These are phyloP conservation scores for Chaetodon trifasciatus DNA, from an alignment of 2,797 vertebrate genomes.

Conservation along the genomic window DNA sequence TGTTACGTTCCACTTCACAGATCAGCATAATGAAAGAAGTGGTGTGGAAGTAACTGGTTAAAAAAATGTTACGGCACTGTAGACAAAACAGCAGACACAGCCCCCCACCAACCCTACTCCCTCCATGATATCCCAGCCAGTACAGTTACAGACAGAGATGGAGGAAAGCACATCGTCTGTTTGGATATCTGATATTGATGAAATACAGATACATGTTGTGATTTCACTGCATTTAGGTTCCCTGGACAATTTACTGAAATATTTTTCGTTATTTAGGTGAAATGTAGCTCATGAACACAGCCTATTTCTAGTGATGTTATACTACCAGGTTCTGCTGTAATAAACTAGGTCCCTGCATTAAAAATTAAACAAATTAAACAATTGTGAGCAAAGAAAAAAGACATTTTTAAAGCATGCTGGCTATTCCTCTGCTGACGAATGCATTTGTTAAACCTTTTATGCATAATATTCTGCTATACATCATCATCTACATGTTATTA, in stretches of 20 bases:
- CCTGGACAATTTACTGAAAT: neutral
- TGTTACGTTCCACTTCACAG: constrained; percentile 80
- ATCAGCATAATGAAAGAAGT: constrained; percentile 81
- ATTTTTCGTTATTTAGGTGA: neutral
- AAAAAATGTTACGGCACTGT: constrained; percentile 64
- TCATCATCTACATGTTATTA: neutral
- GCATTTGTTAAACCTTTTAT: constrained; percentile 3
- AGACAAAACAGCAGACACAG: constrained; percentile 65
- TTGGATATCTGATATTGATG: neutral
- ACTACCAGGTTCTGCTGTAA: constrained; percentile 7
- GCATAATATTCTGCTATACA: neutral
- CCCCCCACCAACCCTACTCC: constrained; percentile 19
- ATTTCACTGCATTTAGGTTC: neutral
- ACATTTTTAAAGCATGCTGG: constrained; percentile 1
- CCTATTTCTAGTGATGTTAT: neutral
- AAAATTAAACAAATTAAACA: constrained; percentile 32
- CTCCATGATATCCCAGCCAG: constrained; percentile 43
- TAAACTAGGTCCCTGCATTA: constrained; percentile 50
- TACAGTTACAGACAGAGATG: constrained; percentile 43
- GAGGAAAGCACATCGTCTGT: constrained; percentile 5
- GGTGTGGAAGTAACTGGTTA: constrained; percentile 80
- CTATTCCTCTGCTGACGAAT: neutral
- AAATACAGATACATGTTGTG: neutral
- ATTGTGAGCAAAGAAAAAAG: neutral
- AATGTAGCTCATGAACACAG: neutral